These are phyloP conservation scores for Notamacropus eugenii DNA, from an alignment of 2,797 vertebrate species.

Conservation along the genomic window DNA sequence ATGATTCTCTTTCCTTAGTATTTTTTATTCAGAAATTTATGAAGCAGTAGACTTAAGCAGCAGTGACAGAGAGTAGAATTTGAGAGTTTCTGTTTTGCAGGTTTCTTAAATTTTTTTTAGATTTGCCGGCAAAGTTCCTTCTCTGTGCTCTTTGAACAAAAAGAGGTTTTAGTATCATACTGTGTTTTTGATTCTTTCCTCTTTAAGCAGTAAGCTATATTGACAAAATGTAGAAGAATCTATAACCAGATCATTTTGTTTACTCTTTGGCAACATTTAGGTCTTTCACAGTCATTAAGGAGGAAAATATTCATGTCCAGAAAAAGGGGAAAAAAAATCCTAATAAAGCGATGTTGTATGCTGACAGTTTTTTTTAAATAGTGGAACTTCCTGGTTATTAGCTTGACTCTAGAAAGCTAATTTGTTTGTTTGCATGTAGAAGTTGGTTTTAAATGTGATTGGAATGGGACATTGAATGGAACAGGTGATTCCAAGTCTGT, in stretches of 20 bases:
- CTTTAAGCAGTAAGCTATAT: neutral
- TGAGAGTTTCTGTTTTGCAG: neutral
- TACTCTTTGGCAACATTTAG: neutral
- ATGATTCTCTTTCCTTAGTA: neutral
- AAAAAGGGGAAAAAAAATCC: neutral
- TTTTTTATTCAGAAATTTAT: neutral
- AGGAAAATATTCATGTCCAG: neutral
- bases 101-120: neutral
- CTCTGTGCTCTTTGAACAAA: neutral
- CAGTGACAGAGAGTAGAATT: neutral
- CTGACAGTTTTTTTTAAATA: neutral
- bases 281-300: neutral
- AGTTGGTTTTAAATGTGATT: conserved; percentile 20
- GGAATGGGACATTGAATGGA: conserved; percentile 21
- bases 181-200: neutral
- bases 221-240: neutral
- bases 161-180: neutral
- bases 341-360: neutral
- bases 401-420: neutral
- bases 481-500: conserved; percentile 48
- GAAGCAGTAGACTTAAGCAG: neutral
- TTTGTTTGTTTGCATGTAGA: neutral
- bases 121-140: neutral
- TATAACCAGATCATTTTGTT: neutral
- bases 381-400: neutral